Evolutionary conservation across 2,888 invertebrate genomes (phyloP), one percentile per base, ranked within the genome.

Genomic region (Macrophya alboannulata): DNA sequence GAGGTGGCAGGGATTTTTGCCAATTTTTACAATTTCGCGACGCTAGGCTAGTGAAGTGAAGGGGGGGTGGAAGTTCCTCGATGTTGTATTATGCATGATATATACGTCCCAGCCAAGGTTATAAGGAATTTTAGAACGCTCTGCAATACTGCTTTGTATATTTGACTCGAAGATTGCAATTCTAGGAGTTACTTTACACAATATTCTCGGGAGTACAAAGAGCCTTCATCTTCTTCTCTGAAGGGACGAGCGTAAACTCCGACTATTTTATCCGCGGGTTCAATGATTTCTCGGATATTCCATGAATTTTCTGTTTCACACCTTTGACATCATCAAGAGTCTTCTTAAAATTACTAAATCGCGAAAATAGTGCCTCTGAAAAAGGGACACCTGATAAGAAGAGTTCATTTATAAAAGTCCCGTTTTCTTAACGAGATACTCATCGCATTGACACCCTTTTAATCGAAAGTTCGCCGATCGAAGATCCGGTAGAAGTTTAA

Each of bases 1-100:
- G 81, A 62, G 43, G 59, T 15, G n/a, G 21, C 81, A 25, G 43
- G 43, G 81, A 81, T 81, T 81, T 81, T 85, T 86, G 76, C 83
- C 86, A 71, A 79, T 77, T 86, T 85, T 76, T 77, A 68, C 79
- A 65, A 68, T 55, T 55, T 84, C 55, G 31, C 81, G 15, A 51
- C 59, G 37, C 84, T 31, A 45, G 45, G 45, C 5, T 17, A 43
- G 9, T 72, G 17, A 51, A 81, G n/a, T 10, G 15, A 68, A 68
- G 37, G 51, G 55, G 51, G 25, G 10, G n/a, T n/a, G n/a, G 12
- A 40, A 9, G 2, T 25, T 31, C 4, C 31, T 79, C 81, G 43
- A 51, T 81, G 21, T 62, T 62, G 40, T 62, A 81, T 81, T 81
- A 81, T 81, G 81, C 62, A 81, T 37, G 40, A 12, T 81, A 31